phyloP scores from a whole-genome alignment of 1,140 invertebrate species.

The Formica selysi region DNA sequence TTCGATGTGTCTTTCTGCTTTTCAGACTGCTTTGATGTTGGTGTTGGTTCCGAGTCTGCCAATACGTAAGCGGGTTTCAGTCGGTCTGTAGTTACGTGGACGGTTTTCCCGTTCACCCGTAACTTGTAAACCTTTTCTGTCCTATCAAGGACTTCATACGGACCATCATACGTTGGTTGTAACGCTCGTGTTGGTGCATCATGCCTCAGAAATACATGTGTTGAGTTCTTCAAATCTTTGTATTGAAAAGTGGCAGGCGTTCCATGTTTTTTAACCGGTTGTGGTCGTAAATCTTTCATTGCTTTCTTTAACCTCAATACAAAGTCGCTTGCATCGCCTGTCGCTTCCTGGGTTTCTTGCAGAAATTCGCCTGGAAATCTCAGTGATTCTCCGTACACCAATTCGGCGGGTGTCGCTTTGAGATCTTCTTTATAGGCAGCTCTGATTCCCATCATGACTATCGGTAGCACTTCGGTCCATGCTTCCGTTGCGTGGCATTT shows the following conservation, averaged over 20 bases:
- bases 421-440: not conserved
- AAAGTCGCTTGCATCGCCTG: not conserved
- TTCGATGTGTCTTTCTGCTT: no score
- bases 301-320: not conserved
- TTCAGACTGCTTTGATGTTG: no score
- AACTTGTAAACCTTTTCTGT: not conserved
- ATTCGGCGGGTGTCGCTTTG: not conserved
- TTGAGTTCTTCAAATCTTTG: not conserved
- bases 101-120: not conserved
- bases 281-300: not conserved
- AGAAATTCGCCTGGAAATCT: not conserved
- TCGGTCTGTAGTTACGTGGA: not conserved
- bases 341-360: not conserved
- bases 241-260: not conserved
- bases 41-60: no score
- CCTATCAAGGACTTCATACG: not conserved
- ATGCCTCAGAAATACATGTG: no score
- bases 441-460: not conserved
- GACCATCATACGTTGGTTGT: not conserved
- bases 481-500: conserved; percentile 15
- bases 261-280: not conserved
- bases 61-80: not conserved
- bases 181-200: not conserved
- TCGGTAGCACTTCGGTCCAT: not conserved
- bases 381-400: not conserved